These are phyloP conservation scores for Peromyscus polionotus DNA, from an alignment of 2,113 vertebrate genomes.

Conservation along the genomic window DNA sequence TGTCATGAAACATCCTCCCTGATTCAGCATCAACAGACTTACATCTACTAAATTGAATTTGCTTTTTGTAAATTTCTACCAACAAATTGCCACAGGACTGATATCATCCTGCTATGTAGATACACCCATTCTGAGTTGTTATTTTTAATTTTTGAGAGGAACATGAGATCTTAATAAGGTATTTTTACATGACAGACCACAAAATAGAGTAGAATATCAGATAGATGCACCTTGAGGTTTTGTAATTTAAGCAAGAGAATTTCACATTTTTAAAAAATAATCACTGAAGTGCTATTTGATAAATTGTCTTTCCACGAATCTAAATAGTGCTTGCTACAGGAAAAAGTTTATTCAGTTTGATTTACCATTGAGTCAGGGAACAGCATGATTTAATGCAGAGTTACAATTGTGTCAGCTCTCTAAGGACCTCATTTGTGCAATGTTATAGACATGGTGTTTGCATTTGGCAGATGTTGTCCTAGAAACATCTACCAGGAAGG, in stretches of 20 bases:
- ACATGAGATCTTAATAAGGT: not conserved
- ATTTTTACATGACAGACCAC: not conserved
- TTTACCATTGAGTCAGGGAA: not conserved
- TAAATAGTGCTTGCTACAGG: not conserved
- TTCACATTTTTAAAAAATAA: not conserved
- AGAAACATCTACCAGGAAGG: not conserved
- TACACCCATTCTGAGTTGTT: not conserved
- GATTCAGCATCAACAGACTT: not conserved
- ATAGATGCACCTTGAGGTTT: not conserved
- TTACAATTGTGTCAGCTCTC: conserved; percentile 15
- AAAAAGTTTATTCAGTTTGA: not conserved
- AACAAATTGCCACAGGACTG: not conserved
- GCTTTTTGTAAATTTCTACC: not conserved
- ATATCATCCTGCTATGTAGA: not conserved
- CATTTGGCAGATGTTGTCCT: not conserved
- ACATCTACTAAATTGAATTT: not conserved
- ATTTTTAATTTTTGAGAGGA: not conserved
- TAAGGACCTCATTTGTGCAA: not conserved
- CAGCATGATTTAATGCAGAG: not conserved
- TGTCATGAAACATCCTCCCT: not conserved
- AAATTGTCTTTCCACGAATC: conserved; percentile 22
- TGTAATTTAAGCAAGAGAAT: not conserved
- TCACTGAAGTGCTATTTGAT: not conserved
- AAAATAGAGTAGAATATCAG: not conserved
- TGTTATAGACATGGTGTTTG: not conserved